These are phyloP conservation scores for Mythimna ferrago DNA, from an alignment of 2,888 invertebrate genomes.

Conservation along the genomic window DNA sequence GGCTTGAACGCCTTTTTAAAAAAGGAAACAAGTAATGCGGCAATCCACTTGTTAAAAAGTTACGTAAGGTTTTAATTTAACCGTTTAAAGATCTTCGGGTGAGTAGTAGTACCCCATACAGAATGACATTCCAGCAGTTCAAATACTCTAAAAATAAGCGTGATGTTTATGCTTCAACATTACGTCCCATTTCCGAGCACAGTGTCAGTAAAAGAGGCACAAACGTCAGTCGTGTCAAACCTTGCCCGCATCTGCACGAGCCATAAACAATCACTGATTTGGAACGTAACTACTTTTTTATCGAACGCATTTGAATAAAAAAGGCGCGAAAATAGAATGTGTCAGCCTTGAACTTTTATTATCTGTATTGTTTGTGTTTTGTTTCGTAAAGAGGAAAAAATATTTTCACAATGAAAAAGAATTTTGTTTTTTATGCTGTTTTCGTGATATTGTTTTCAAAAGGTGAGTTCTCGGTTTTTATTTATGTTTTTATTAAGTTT, in stretches of 20 bases:
- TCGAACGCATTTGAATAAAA: conserved; percentile 72
- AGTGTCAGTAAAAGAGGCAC: conserved; percentile 76
- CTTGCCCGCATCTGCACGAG: conserved; percentile 70
- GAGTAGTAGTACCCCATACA: conserved; percentile 54
- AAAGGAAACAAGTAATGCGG: conserved; percentile 17
- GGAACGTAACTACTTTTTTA: conserved; percentile 70
- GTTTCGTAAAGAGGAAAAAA: conserved; percentile 53
- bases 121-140: conserved; percentile 74
- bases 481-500: background rate
- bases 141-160: conserved; percentile 81
- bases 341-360: conserved; percentile 70
- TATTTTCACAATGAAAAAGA: conserved; percentile 52
- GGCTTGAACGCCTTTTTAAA: conserved; percentile 26
- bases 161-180: conserved; percentile 78
- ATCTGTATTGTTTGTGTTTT: conserved; percentile 69
- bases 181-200: conserved; percentile 75
- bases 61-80: conserved; percentile 57
- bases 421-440: conserved; percentile 62
- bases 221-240: conserved; percentile 74
- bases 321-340: conserved; percentile 77
- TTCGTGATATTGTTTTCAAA: conserved; percentile 60
- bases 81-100: conserved; percentile 47
- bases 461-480: conserved; percentile 66
- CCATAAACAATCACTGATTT: conserved; percentile 73
- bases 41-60: conserved; percentile 40